These are phyloP conservation scores for Phoronis australis DNA, from an alignment of 2,888 invertebrate species.

Conservation along the genomic window DNA sequence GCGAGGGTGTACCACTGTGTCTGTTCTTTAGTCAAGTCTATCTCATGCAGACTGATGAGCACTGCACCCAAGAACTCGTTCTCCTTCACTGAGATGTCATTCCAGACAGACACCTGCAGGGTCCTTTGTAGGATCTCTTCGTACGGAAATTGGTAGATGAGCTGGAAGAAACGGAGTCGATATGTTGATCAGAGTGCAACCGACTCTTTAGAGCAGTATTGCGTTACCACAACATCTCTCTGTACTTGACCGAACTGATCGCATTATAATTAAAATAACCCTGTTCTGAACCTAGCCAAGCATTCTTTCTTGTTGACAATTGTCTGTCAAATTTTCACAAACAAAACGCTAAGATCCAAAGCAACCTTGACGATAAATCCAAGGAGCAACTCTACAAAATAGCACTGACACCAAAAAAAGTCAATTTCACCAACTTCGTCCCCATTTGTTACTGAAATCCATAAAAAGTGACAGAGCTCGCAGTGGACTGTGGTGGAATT, in stretches of 20 bases:
- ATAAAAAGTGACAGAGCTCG: too few species aligned
- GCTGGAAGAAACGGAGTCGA: slow-evolving; percentile 54
- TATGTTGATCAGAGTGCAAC: background rate
- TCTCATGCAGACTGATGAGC: slow-evolving; percentile 67
- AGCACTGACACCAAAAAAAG: too few species aligned
- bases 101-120: slow-evolving; percentile 92
- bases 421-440: background rate
- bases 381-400: too few species aligned
- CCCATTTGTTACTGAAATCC: too few species aligned
- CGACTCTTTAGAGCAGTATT: background rate
- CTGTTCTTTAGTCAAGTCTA: slow-evolving; percentile 73
- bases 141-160: slow-evolving; percentile 80
- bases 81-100: slow-evolving; percentile 87
- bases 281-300: background rate
- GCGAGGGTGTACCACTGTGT: slow-evolving; percentile 88
- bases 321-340: too few species aligned
- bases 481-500: too few species aligned
- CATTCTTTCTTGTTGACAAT: background rate
- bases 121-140: slow-evolving; percentile 70
- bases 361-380: too few species aligned
- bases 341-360: too few species aligned
- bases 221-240: background rate
- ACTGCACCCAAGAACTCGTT: slow-evolving; percentile 94
- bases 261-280: too few species aligned
- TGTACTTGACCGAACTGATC: background rate